Evolutionary conservation across 1,140 invertebrate species (phyloP).

Genomic region (Diplogasteroides magnus): DNA sequence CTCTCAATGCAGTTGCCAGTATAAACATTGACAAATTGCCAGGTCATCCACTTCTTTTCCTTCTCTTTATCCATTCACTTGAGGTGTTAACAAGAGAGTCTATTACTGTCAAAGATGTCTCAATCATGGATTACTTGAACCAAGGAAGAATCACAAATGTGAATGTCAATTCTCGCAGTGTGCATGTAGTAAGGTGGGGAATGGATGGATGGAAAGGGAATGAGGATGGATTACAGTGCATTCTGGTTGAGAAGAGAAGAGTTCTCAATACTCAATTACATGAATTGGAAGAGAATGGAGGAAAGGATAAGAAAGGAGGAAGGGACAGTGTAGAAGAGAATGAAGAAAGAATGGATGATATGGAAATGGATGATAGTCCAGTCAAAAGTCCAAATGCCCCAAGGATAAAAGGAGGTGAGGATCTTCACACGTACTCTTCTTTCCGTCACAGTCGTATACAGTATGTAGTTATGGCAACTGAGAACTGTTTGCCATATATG

Average conservation of each 20-base stretch:
- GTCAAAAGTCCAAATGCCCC: too few species aligned
- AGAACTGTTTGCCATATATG: too few species aligned
- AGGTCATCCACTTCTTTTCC: not conserved
- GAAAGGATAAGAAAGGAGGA: too few species aligned
- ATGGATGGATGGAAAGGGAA: slow-evolving; percentile 1
- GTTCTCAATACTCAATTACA: slow-evolving; percentile 44
- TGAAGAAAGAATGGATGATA: too few species aligned
- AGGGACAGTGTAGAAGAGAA: too few species aligned
- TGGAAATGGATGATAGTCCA: too few species aligned
- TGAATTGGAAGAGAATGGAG: slow-evolving; percentile 36
- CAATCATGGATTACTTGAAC: slow-evolving; percentile 37
- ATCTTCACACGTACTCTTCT: too few species aligned
- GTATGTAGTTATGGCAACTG: too few species aligned
- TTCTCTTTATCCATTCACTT: too few species aligned
- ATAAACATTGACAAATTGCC: not conserved
- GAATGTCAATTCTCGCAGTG: slow-evolving; percentile 25
- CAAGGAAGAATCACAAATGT: slow-evolving; percentile 45
- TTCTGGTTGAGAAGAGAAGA: slow-evolving; percentile 41
- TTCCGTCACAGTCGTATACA: too few species aligned
- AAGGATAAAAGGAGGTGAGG: too few species aligned
- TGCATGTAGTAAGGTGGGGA: slow-evolving; percentile 2
- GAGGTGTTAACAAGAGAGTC: slow-evolving; percentile 33
- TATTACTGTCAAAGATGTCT: slow-evolving; percentile 48
- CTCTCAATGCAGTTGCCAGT: not conserved
- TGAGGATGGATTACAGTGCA: slow-evolving; percentile 25